Percentiles rank a stretch among this genome's conserved stretches.
Evolutionary conservation across 2,113 vertebrate genomes (phyloP).

Genomic region (Arvicanthis niloticus): DNA sequence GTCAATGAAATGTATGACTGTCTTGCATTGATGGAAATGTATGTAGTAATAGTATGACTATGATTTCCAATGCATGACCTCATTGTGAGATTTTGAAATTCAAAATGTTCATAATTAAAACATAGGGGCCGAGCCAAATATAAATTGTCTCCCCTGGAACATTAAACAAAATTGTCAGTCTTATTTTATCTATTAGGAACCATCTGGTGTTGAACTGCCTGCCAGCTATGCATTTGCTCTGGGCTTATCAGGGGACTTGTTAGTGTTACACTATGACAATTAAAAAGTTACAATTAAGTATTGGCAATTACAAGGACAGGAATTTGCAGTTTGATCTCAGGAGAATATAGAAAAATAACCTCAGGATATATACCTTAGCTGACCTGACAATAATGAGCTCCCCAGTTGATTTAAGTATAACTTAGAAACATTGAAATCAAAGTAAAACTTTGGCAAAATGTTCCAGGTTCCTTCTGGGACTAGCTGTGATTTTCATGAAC

Average conservation of each 20-base stretch:
- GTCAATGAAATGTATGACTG: not conserved
- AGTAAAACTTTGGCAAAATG: conserved; percentile 25
- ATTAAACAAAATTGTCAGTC: not conserved
- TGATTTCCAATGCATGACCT: not conserved
- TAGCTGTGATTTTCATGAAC: not conserved
- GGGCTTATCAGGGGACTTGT: conserved; percentile 52
- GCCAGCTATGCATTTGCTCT: not conserved
- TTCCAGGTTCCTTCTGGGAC: conserved; percentile 16
- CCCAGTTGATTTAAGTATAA: not conserved
- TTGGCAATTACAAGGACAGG: not conserved
- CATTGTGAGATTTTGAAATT: not conserved
- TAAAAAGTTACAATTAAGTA: conserved; percentile 50
- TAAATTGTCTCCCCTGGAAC: not conserved
- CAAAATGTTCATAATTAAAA: not conserved
- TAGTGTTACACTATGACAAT: conserved; percentile 28
- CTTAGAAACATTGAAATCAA: not conserved
- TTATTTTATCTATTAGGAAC: not conserved
- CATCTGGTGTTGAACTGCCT: not conserved
- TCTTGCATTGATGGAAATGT: not conserved
- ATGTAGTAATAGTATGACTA: not conserved
- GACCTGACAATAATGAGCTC: not conserved
- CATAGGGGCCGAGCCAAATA: not conserved
- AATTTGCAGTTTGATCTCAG: not conserved
- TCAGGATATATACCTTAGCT: not conserved
- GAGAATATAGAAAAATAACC: not conserved